Percentiles rank a stretch among this genome's conserved stretches.
Conservation (phyloP, 2,797 vertebrate species). For the Odontamblyopus rebecca region DNA sequence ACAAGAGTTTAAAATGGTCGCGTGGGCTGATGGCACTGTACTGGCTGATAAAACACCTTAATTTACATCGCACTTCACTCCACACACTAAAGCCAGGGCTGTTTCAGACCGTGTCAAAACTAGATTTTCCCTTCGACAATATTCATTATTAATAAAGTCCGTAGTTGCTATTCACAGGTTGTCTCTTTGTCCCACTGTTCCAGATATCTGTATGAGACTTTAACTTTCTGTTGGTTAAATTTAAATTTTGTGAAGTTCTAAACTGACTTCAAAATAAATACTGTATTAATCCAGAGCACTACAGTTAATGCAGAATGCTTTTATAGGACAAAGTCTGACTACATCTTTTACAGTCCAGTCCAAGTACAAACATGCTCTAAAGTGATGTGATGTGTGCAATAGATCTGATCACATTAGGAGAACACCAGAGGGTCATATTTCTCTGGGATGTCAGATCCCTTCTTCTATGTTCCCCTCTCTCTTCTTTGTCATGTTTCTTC, state of each 20-base stretch:
- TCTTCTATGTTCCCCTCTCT: constrained; percentile 6
- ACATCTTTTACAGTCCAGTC: not conserved
- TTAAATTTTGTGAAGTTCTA: too few relatives aligned
- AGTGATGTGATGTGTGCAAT: constrained; percentile 28
- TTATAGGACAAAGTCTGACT: not conserved
- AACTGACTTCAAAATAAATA: not conserved
- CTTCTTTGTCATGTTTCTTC: constrained; percentile 26
- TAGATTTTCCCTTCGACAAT: not conserved
- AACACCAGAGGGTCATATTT: constrained; percentile 14
- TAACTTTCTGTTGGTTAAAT: too few relatives aligned
- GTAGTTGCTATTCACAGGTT: too few relatives aligned
- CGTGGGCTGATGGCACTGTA: not conserved
- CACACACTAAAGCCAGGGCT: not conserved
- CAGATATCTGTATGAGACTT: too few relatives aligned
- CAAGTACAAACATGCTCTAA: constrained; percentile 5
- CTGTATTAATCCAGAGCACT: not conserved
- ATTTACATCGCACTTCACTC: not conserved
- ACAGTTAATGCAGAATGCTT: not conserved
- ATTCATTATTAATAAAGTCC: too few relatives aligned
- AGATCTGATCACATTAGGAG: constrained; percentile 36
- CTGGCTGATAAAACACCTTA: not conserved
- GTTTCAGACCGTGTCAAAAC: not conserved
- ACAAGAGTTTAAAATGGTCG: constrained; percentile 24
- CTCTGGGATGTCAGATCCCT: constrained; percentile 11
- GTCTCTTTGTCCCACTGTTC: too few relatives aligned